Percentiles rank a stretch among this genome's conserved stretches.
Conservation (phyloP, 2,888 invertebrate species). For the Brachyopa scutellaris region DNA sequence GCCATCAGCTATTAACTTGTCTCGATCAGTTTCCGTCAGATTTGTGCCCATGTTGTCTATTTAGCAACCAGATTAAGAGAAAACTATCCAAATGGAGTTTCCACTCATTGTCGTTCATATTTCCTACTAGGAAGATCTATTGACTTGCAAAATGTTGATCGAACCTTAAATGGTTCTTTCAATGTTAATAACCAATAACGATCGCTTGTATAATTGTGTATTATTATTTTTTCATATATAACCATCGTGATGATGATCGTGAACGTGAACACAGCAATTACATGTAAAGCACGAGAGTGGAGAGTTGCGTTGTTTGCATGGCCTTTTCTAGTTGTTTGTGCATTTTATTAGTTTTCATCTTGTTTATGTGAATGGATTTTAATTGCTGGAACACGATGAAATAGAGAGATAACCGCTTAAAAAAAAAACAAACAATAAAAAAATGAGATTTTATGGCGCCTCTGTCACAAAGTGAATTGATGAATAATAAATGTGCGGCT, state of each 20-base stretch:
- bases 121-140: slow-evolving; percentile 45
- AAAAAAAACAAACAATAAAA: neutral
- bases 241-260: slow-evolving; percentile 12
- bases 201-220: slow-evolving; percentile 41
- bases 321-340: slow-evolving; percentile 57
- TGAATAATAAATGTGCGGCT: slow-evolving; percentile 48
- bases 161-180: slow-evolving; percentile 54
- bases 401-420: neutral
- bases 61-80: slow-evolving; percentile 20
- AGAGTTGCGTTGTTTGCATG: slow-evolving; percentile 26
- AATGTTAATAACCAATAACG: slow-evolving; percentile 55
- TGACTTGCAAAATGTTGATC: slow-evolving; percentile 33
- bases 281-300: slow-evolving; percentile 7
- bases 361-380: slow-evolving; percentile 7
- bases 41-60: neutral
- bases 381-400: slow-evolving; percentile 19
- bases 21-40: slow-evolving; percentile 2
- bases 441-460: slow-evolving; percentile 44
- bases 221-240: too few species aligned
- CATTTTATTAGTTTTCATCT: slow-evolving; percentile 40
- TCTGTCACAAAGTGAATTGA: slow-evolving; percentile 31
- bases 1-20: slow-evolving; percentile 7
- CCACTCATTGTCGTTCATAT: neutral
- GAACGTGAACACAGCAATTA: slow-evolving; percentile 11
- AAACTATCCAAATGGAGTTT: slow-evolving; percentile 20